These are phyloP conservation scores for Phrynosoma platyrhinos DNA, from an alignment of 2,113 vertebrate species.

Conservation along the genomic window DNA sequence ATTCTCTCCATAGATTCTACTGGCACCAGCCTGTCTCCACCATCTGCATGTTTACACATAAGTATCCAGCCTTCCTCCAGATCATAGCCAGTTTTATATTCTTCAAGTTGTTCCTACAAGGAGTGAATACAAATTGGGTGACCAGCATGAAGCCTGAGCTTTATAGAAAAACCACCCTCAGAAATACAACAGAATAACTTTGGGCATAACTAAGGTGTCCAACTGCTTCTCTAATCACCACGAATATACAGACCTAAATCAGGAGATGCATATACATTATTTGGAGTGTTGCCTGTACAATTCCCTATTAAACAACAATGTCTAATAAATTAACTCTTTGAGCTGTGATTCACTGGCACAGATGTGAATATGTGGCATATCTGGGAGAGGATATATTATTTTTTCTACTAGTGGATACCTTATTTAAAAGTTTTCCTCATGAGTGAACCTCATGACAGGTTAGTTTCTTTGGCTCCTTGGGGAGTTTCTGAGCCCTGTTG, in stretches of 20 bases:
- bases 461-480: too few species aligned
- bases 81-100: constrained; percentile 85
- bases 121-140: neutral
- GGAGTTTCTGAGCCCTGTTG: too few species aligned
- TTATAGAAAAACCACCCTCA: neutral
- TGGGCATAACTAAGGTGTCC: too few species aligned
- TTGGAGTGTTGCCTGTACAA: neutral
- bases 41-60: constrained; percentile 91
- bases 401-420: too few species aligned
- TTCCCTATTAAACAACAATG: neutral
- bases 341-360: neutral
- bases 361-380: too few species aligned
- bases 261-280: neutral
- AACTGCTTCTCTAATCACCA: neutral
- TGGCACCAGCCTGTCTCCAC: constrained; percentile 91
- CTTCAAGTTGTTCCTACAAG: constrained; percentile 91
- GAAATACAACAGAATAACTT: neutral
- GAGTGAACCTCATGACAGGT: too few species aligned
- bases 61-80: constrained; percentile 93
- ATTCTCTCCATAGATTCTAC: constrained; percentile 90
- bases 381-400: too few species aligned
- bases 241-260: neutral
- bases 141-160: neutral
- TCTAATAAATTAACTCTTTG: neutral
- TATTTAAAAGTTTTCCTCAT: too few species aligned